These are phyloP conservation scores for Drosophila barbarae DNA, from an alignment of 2,888 invertebrate species.

Conservation along the genomic window DNA sequence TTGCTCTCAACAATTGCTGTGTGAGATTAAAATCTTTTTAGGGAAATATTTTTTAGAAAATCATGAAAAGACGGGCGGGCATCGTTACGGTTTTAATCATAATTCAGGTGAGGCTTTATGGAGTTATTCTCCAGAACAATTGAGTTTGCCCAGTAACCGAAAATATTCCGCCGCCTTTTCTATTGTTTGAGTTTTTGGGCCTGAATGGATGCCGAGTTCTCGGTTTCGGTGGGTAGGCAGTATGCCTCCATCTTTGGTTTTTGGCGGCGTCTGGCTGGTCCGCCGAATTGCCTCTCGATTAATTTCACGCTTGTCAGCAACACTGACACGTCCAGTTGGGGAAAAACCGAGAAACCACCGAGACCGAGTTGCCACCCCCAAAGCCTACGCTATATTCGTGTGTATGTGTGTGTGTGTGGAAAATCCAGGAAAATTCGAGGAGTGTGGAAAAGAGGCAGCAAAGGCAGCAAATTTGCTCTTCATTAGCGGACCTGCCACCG, in stretches of 20 bases:
- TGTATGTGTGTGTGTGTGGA: conserved; percentile 4
- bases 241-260: neutral
- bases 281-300: conserved; percentile 73
- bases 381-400: neutral
- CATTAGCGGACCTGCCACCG: conserved; percentile 57
- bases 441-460: conserved; percentile 13
- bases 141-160: conserved; percentile 2
- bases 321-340: conserved; percentile 64
- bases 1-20: conserved; percentile 2
- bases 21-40: neutral
- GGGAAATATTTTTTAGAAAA: neutral
- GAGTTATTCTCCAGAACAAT: conserved; percentile 6
- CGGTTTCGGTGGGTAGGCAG: neutral
- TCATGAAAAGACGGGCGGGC: neutral
- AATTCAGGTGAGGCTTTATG: conserved; percentile 9
- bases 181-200: conserved; percentile 26
- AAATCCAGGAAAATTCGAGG: conserved; percentile 9
- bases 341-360: neutral
- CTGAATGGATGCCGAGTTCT: conserved; percentile 7
- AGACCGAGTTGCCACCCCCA: conserved; percentile 12
- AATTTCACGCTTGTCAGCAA: conserved; percentile 74
- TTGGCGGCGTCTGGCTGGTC: conserved; percentile 16
- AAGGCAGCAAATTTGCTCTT: conserved; percentile 66
- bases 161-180: conserved; percentile 12
- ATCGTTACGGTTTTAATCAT: neutral